Conservation (phyloP, 2,888 invertebrate species). For the Torymus aiolomorphi region DNA sequence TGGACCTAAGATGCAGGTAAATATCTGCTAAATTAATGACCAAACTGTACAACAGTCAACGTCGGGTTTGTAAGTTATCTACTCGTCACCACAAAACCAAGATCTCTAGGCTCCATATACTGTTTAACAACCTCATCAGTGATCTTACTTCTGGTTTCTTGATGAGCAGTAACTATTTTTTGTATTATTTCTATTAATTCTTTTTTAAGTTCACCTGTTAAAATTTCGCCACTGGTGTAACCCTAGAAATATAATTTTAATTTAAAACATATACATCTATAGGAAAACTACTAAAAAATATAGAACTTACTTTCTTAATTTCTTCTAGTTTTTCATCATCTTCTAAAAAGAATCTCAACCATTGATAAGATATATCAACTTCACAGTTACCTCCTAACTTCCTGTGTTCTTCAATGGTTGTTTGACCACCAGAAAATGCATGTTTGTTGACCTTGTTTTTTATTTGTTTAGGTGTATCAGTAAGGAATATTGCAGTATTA, state of each 20-base stretch:
- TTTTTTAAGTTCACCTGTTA: conserved; percentile 97
- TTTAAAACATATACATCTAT: background rate
- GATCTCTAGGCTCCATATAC: conserved; percentile 90
- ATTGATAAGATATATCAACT: conserved; percentile 96
- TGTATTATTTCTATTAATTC: conserved; percentile 88
- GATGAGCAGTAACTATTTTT: conserved; percentile 88
- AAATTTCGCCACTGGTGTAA: conserved; percentile 90
- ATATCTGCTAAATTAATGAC: conserved; percentile 5
- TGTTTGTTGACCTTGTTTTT: conserved; percentile 98
- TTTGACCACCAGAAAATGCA: conserved; percentile 97
- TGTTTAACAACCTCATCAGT: conserved; percentile 90
- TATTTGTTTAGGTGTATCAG: conserved; percentile 95
- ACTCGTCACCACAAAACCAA: conserved; percentile 77
- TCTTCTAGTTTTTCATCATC: conserved; percentile 91
- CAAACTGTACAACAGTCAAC: conserved; percentile 31
- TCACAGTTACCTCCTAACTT: conserved; percentile 95
- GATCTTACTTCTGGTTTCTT: conserved; percentile 85
- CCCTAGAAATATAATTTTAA: conserved; percentile 75
- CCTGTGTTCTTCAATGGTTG: conserved; percentile 95
- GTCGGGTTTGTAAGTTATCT: conserved; percentile 21
- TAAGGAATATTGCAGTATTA: conserved; percentile 96
- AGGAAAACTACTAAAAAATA: background rate
- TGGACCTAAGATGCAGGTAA: conserved; percentile 20
- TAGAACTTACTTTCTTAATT: conserved; percentile 79
- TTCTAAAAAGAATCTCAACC: conserved; percentile 95